Conservation (phyloP, 2,113 vertebrate species). For the Sebastes fasciatus region DNA sequence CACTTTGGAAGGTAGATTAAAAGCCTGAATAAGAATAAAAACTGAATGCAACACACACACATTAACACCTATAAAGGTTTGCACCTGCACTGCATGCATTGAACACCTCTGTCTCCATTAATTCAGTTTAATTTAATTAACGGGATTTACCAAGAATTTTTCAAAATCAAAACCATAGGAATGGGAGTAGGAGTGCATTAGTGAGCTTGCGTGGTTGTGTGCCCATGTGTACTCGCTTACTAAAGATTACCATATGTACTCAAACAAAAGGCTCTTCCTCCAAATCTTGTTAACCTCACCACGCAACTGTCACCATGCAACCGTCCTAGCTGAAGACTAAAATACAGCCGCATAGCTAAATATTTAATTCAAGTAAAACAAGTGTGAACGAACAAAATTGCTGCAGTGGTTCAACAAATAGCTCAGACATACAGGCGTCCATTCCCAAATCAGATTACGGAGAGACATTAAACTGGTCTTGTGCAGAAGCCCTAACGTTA, state of each 20-base stretch:
- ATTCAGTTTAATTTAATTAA: background rate
- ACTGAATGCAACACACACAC: background rate
- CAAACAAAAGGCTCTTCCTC: background rate
- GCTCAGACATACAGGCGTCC: background rate
- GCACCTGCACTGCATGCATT: background rate
- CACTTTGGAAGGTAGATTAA: background rate
- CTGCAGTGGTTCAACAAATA: background rate
- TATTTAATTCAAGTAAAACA: background rate
- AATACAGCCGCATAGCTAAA: background rate
- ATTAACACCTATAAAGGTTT: background rate
- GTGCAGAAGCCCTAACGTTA: background rate
- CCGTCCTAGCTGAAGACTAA: background rate
- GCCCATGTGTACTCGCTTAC: background rate
- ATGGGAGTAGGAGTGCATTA: background rate
- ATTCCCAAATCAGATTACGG: background rate
- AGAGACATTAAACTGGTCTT: background rate
- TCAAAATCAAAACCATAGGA: background rate
- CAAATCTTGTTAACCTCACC: background rate
- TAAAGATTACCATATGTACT: background rate
- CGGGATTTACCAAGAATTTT: background rate
- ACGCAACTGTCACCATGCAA: background rate
- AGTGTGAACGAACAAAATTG: background rate
- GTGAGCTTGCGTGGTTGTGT: background rate
- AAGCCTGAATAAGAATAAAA: background rate
- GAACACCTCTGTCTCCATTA: background rate